Base-by-base conservation (phyloP, 2,888 invertebrate genomes). In the Caenorhabditis auriculariae region DNA sequence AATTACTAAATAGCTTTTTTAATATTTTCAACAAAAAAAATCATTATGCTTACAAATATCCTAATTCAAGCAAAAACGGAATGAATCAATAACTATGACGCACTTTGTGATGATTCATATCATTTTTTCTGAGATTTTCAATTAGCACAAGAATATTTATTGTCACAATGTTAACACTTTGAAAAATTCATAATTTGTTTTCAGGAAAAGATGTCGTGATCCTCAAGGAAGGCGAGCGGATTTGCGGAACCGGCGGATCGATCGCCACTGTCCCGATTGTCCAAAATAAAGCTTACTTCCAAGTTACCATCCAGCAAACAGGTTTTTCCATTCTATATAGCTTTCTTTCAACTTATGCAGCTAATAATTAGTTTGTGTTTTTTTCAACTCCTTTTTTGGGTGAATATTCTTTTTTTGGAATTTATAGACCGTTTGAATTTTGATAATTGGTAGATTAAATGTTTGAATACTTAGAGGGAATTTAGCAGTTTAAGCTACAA, bases 251-350 rank as follows among this genome's bases (percentile, higher is more conserved):
- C 0, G 98, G 98, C 21, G 95, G 91, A 58, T 93, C 92, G 0
- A 84, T 72, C 9, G 91, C 92, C 12, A 94, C 91, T 81, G 92
- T 92, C 6, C 95, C 96, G 0, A 86, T 98, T 45, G 90, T 91
- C 12, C 94, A 98, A 84, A 93, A 93, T 79, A 98, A 98, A 85
- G 90, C 94, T 3, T 98, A 95, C 83, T 98, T 95, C 83, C 96
- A 98, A 86, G 90, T 95, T 5, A 96, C 96, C 85, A 85, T 98
- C 54, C 95, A 96, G 83, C 95, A 96, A 82, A 89, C 90, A 63
- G 95, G 95, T 78, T 67, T 46, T 72, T 67, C 29, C 28, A 45
- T 37, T 24, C 15, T 24, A 39, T 19, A 44, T 26, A 44, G 19
- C 7, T 17, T 41, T 41, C 21, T 47, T 9, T n/a, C n/a, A 2